Conservation (phyloP, 2,888 invertebrate genomes). For the Fabriciana adippe region DNA sequence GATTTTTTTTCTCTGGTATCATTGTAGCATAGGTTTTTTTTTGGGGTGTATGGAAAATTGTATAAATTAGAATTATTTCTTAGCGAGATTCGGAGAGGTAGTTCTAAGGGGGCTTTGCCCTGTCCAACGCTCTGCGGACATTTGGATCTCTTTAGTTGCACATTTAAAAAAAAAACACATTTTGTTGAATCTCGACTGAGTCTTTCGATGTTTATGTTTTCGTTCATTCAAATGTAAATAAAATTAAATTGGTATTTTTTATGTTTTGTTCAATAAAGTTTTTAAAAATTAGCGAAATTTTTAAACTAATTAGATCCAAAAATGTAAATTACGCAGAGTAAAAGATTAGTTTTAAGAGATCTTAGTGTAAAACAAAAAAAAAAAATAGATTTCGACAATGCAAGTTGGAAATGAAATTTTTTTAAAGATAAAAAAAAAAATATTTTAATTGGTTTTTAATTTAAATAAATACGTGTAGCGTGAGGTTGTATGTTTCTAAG, state of each 20-base stretch:
- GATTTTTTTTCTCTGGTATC: constrained; percentile 58
- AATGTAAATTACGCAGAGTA: constrained; percentile 60
- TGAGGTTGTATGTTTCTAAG: constrained; percentile 79
- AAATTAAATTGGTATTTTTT: constrained; percentile 55
- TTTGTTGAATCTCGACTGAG: constrained; percentile 64
- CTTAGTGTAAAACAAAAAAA: constrained; percentile 60
- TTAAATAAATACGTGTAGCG: constrained; percentile 68
- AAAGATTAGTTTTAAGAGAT: constrained; percentile 49
- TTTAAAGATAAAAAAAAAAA: constrained; percentile 39
- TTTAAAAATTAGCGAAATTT: constrained; percentile 41
- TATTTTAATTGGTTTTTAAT: constrained; percentile 56
- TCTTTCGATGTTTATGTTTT: constrained; percentile 38
- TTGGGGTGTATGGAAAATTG: constrained; percentile 78
- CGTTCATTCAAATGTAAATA: constrained; percentile 62
- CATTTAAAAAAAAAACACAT: not conserved
- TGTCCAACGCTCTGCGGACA: constrained; percentile 62
- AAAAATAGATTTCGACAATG: constrained; percentile 43
- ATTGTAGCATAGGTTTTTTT: constrained; percentile 60
- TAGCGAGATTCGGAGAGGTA: constrained; percentile 59
- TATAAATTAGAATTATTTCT: constrained; percentile 75
- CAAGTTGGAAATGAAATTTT: constrained; percentile 42
- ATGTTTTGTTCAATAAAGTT: constrained; percentile 1
- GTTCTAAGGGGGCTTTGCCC: constrained; percentile 60
- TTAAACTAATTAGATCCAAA: constrained; percentile 68
- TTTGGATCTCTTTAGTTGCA: constrained; percentile 67